Evolutionary conservation across 2,888 invertebrate species (phyloP).

Genomic region (Cryptophagus acutangulus): DNA sequence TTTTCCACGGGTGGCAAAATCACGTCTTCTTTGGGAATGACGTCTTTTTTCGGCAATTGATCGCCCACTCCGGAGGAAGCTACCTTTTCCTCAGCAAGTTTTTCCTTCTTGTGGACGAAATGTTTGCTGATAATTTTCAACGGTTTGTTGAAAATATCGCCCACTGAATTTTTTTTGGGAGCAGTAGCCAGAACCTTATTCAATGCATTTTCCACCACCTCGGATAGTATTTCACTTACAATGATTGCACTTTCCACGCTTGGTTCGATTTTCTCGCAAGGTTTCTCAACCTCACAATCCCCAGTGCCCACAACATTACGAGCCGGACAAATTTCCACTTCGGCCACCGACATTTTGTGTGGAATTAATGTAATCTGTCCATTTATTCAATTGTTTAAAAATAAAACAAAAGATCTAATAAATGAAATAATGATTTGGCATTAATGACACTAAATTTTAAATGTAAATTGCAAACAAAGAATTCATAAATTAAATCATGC

Average conservation of each 20-base stretch:
- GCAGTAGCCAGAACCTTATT: slow-evolving; percentile 36
- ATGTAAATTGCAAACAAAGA: background rate
- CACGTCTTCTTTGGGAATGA: slow-evolving; percentile 23
- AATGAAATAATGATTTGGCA: no score
- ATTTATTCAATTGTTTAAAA: no score
- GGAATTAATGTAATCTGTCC: no score
- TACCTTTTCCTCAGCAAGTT: slow-evolving; percentile 15
- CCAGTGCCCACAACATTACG: slow-evolving; percentile 26
- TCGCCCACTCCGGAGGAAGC: slow-evolving; percentile 26
- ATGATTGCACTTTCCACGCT: slow-evolving; percentile 22
- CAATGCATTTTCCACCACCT: slow-evolving; percentile 44
- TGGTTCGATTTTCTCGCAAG: slow-evolving; percentile 18
- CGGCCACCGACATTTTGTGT: slow-evolving; percentile 5
- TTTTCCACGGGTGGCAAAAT: slow-evolving; percentile 50
- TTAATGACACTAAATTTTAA: no score
- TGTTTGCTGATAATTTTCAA: no score
- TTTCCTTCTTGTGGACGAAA: no score
- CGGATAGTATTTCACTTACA: slow-evolving; percentile 40
- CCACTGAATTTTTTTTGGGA: no score
- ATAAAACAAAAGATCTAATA: no score
- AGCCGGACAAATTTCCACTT: slow-evolving; percentile 3
- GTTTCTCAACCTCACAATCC: slow-evolving; percentile 25
- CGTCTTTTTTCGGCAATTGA: slow-evolving; percentile 25
- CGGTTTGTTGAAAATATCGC: slow-evolving; percentile 30
- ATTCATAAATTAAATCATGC: slow-evolving; percentile 1